Percentiles rank a stretch among this genome's conserved stretches.
Evolutionary conservation across 2,113 vertebrate genomes (phyloP).

Genomic region (Triplophysa tibetana): DNA sequence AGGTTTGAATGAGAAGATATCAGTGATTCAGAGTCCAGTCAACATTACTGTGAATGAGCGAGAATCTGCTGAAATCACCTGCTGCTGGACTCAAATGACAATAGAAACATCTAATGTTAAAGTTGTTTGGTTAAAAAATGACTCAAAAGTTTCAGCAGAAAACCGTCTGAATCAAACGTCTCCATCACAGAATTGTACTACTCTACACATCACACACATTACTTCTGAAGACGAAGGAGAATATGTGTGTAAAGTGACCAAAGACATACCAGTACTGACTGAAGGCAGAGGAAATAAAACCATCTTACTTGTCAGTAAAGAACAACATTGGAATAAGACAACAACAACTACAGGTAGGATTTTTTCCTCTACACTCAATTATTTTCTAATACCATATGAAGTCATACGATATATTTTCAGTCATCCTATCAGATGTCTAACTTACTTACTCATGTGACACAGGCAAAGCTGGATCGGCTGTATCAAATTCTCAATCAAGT

Average conservation of each 20-base stretch:
- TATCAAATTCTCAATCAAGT: background rate
- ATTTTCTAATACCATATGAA: background rate
- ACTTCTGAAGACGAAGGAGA: background rate
- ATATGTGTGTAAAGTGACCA: slow-evolving; percentile 35
- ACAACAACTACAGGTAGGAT: background rate
- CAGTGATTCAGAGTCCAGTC: slow-evolving; percentile 9
- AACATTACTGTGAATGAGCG: background rate
- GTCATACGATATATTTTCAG: background rate
- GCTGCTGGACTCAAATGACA: slow-evolving; percentile 14
- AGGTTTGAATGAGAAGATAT: background rate
- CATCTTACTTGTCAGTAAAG: background rate
- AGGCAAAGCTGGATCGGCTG: rapidly evolving
- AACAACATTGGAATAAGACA: background rate
- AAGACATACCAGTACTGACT: background rate
- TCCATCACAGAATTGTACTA: background rate
- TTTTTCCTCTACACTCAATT: background rate
- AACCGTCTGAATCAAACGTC: rapidly evolving
- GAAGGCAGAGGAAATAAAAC: background rate
- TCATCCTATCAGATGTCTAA: background rate
- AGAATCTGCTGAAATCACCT: background rate
- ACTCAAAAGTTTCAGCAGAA: background rate
- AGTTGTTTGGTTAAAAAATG: slow-evolving; percentile 32
- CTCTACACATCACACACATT: background rate
- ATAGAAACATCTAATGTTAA: rapidly evolving
- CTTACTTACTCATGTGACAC: background rate